Conservation (phyloP, 2,888 invertebrate genomes). For the Bimastos eiseni region DNA sequence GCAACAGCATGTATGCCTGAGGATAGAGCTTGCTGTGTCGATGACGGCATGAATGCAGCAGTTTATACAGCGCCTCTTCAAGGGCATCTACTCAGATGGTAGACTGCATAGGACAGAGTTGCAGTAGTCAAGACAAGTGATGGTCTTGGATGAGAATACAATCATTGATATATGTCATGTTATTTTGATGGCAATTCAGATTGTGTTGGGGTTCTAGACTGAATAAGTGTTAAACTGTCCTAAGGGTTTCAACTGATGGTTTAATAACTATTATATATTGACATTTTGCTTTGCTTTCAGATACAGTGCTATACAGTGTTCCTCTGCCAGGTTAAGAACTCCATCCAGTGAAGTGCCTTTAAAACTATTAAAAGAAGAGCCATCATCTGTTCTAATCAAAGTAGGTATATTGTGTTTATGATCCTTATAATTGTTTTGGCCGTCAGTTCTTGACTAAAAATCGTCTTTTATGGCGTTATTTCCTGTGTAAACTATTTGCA, state of each 20-base stretch:
- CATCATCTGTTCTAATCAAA: neutral
- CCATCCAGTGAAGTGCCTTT: neutral
- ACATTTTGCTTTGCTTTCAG: neutral
- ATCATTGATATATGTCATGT: neutral
- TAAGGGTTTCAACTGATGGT: neutral
- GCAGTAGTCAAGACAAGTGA: no score
- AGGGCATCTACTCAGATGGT: no score
- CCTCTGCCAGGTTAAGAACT: neutral
- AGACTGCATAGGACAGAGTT: no score
- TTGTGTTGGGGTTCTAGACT: neutral
- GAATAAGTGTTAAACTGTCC: neutral
- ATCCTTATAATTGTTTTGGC: neutral
- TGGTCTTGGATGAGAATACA: neutral
- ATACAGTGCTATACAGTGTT: slow-evolving; percentile 2
- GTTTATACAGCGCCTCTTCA: no score
- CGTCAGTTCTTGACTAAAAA: no score
- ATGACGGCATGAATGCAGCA: no score
- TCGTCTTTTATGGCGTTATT: no score
- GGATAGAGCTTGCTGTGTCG: no score
- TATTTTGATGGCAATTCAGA: neutral
- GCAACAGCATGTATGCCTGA: no score
- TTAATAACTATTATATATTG: neutral
- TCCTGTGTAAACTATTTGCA: no score
- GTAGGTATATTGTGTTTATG: neutral
- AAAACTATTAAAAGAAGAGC: neutral